Evolutionary conservation across 2,113 vertebrate genomes (phyloP).

Genomic region (Myocastor coypus): DNA sequence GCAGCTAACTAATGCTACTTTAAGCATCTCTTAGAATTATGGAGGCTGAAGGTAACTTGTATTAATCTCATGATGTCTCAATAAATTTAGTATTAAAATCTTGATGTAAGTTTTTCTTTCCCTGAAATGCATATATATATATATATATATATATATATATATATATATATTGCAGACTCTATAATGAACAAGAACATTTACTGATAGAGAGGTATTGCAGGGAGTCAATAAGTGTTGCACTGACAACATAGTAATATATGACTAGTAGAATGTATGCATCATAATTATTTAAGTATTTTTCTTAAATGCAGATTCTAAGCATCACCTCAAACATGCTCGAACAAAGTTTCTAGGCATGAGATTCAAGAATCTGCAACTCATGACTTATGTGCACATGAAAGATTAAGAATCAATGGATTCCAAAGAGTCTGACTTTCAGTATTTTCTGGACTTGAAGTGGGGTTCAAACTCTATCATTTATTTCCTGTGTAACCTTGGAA

Average conservation of each 20-base stretch:
- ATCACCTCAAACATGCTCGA: too few relatives aligned
- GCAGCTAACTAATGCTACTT: background rate
- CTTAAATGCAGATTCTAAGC: constrained; percentile 24
- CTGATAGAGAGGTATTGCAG: background rate
- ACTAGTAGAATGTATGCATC: background rate
- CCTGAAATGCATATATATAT: background rate
- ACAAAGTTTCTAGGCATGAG: too few relatives aligned
- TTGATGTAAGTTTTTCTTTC: background rate
- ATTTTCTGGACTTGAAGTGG: background rate
- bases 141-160: background rate
- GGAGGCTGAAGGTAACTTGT: too few relatives aligned
- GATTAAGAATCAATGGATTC: background rate
- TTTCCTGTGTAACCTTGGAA: background rate
- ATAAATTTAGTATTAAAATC: too few relatives aligned
- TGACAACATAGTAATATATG: background rate
- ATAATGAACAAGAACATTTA: background rate
- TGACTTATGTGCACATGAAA: too few relatives aligned
- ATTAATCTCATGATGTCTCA: too few relatives aligned
- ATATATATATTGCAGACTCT: background rate
- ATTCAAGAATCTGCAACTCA: too few relatives aligned
- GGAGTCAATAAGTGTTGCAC: background rate
- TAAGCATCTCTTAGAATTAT: too few relatives aligned
- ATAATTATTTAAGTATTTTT: background rate
- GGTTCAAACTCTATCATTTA: background rate
- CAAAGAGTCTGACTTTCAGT: background rate